A percentile compares a stretch with the other conserved stretches of the same genome.
Evolutionary conservation across 2,888 invertebrate genomes (phyloP).

Genomic region (Cephus sareptanus): DNA sequence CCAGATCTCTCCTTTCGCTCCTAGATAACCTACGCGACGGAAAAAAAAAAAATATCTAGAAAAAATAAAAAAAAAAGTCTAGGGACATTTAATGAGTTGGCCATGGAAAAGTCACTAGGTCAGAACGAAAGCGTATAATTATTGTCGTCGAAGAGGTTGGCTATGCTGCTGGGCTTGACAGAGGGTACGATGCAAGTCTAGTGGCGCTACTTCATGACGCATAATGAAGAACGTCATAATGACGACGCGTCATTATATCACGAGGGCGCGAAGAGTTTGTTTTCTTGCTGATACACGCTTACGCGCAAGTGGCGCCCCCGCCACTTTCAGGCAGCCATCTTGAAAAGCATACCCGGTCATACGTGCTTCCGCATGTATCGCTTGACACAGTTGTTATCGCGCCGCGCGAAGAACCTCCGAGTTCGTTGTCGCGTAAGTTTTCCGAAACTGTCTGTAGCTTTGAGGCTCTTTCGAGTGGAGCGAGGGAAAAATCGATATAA

Average conservation of each 20-base stretch:
- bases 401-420: background rate
- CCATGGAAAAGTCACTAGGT: background rate
- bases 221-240: constrained; percentile 42
- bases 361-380: constrained; percentile 37
- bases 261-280: constrained; percentile 7
- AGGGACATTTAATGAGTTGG: too few relatives aligned
- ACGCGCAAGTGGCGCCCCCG: constrained; percentile 16
- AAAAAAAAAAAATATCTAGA: too few relatives aligned
- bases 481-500: too few relatives aligned
- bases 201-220: constrained; percentile 30
- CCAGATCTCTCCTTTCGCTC: too few relatives aligned
- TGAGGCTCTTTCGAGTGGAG: too few relatives aligned
- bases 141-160: constrained; percentile 10
- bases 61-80: too few relatives aligned
- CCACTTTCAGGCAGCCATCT: constrained; percentile 4
- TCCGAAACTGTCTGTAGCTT: too few relatives aligned
- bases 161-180: too few relatives aligned
- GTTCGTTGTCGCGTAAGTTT: too few relatives aligned
- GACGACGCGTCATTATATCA: constrained; percentile 36
- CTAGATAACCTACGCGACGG: too few relatives aligned
- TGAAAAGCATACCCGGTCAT: constrained; percentile 16
- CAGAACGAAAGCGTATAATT: constrained; percentile 7
- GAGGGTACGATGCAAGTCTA: background rate
- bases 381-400: background rate
- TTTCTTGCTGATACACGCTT: constrained; percentile 23